Evolutionary conservation across 2,888 invertebrate species (phyloP), one percentile per base, ranked within the genome.

Genomic region (Nomada fucata): DNA sequence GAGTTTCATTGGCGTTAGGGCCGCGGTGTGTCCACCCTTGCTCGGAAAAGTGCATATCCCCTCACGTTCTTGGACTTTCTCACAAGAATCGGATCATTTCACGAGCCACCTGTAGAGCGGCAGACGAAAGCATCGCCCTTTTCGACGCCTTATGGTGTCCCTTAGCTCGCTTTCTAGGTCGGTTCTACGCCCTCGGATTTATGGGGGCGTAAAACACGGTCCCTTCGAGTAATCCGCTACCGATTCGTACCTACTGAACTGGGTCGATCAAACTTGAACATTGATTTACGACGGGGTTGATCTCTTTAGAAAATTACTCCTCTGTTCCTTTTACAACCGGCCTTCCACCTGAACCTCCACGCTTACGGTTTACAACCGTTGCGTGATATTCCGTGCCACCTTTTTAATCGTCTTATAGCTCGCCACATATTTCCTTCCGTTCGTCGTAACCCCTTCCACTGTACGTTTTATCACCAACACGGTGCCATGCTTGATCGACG

Each of bases 101-200:
- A 84, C 86, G 89, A 88, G 90, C 91, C 91, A 91, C 91, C 91
- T 91, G 91, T 90, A 85, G 89, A 85, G 82, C 79, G 82, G 79
- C 82, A 70, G 78, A 82, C 83, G 69, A 79, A 76, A 69, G 69
- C 65, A 65, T 70, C 70, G 79, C 83, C 86, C 89, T 86, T 86
- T 84, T 83, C 84, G 69, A 53, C 86, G 79, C 77, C 73, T 84
- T 84, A 84, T 69, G 79, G 70, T 70, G 79, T 79, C 84, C 83
- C 83, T 84, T 84, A 68, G 74, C 64, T 59, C 55, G 81, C 26
- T 73, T 61, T 69, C 74, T 23, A 42, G 64, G 70, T 61, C 60
- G 59, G 65, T 29, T 55, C 63, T 52, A 18, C 64, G 57, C 67
- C 79, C 65, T 65, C 53, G 59, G 55, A 68, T 83, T 83, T 83